Base-by-base conservation (phyloP, 2,888 invertebrate species). In the Drosophila buzzatii region DNA sequence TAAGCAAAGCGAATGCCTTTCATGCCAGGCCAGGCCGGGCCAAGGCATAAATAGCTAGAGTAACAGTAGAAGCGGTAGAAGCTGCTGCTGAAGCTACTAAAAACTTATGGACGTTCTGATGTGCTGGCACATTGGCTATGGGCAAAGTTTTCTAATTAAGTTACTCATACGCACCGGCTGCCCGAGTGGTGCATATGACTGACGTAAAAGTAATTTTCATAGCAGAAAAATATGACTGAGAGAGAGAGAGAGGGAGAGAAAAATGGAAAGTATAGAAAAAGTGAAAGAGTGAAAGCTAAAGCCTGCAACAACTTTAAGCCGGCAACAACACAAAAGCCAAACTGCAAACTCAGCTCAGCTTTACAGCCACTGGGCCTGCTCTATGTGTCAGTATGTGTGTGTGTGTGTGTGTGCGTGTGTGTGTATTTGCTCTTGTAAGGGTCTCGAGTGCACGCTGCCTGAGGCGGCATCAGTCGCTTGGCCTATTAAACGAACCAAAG, bases 161-260 rank as follows among this genome's bases (percentile, higher is more conserved):
- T 90, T 85, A 86, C 90, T 81, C 87, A 89, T 90, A 89, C 89
- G 87, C 84, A 90, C 71, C 71, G 84, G 69, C 67, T 79, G 81
- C 84, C 76, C 76, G 67, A 76, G 73, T 59, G 65, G 45, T 71
- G 89, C 90, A 86, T 80, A 82, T 86, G 81, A 89, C 74, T 90
- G 90, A 86, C 86, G 84, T 80, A 75, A 86, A 85, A 89, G 84
- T 90, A 85, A 89, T 89, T 85, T 90, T 85, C 90, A 90, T 73
- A 73, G 66, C 60, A 53, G 53, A 20, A 52, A 20, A 37, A 9
- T 14, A 0, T 35, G 37, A 14, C 1, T 6, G 27, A 8, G 7
- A 33, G 9, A 20, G 8, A 9, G 16, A 16, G 7, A 3, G 27
- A 27, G 27, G 6, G 4, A n/a, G 27, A 31, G 9, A 14, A 31